Evolutionary conservation across 2,888 invertebrate species (phyloP).

Genomic region (Eupithecia exiguata): DNA sequence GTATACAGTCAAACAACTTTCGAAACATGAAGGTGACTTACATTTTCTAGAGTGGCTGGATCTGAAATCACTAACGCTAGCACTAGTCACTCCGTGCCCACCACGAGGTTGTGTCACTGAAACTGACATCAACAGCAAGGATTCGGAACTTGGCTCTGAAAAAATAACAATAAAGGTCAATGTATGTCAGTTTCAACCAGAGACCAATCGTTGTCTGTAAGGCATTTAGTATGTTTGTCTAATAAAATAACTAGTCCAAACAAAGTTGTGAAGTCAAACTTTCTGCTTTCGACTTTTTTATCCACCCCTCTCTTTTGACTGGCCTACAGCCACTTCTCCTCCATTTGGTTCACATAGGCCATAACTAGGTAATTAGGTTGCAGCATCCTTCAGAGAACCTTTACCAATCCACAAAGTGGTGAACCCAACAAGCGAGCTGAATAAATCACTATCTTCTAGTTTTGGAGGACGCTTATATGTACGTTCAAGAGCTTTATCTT

Average conservation of each 20-base stretch:
- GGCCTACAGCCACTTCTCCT: neutral
- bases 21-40: neutral
- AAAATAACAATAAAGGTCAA: constrained; percentile 15
- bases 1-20: neutral
- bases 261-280: too few relatives aligned
- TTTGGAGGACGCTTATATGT: neutral
- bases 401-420: neutral
- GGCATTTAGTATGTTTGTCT: too few relatives aligned
- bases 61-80: constrained; percentile 26
- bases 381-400: neutral
- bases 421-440: neutral
- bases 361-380: too few relatives aligned
- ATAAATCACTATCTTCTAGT: neutral
- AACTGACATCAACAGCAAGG: constrained; percentile 60
- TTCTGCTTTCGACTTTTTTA: too few relatives aligned
- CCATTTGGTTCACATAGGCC: neutral
- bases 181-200: neutral
- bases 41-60: constrained; percentile 45
- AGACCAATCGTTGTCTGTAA: neutral
- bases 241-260: too few relatives aligned
- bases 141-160: constrained; percentile 56
- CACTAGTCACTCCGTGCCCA: constrained; percentile 42
- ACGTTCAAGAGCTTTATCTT: neutral
- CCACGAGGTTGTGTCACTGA: constrained; percentile 60
- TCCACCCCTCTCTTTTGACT: too few relatives aligned